Conservation (phyloP, 2,888 invertebrate species). For the Cephus runcator region DNA sequence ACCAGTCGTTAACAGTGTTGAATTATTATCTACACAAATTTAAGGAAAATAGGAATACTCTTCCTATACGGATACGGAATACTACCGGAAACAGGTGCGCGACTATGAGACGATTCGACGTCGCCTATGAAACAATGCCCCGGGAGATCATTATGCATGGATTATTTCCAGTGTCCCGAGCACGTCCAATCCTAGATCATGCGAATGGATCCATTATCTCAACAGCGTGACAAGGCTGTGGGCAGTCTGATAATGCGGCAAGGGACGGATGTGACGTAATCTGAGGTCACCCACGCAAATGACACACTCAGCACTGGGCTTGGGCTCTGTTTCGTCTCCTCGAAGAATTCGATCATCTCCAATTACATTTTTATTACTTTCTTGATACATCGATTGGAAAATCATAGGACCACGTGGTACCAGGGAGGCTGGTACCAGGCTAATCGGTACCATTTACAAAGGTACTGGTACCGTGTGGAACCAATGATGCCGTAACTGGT, state of each 20-base stretch:
- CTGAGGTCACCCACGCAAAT: constrained; percentile 62
- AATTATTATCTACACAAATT: not conserved
- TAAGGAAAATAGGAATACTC: not conserved
- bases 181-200: constrained; percentile 59
- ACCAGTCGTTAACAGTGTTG: not conserved
- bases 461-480: not conserved
- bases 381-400: not conserved
- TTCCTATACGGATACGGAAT: not conserved
- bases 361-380: not conserved
- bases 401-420: not conserved
- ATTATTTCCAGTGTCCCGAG: constrained; percentile 59
- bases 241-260: constrained; percentile 61
- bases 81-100: not conserved
- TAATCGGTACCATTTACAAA: not conserved
- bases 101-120: not conserved
- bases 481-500: not conserved
- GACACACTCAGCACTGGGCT: constrained; percentile 22
- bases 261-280: constrained; percentile 63
- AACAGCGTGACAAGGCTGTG: constrained; percentile 63
- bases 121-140: constrained; percentile 40
- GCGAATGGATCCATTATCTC: constrained; percentile 64
- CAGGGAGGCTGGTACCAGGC: not conserved
- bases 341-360: constrained; percentile 17
- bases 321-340: constrained; percentile 20
- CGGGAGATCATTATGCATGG: constrained; percentile 49